These are phyloP conservation scores for Sitophilus oryzae DNA, from an alignment of 1,140 invertebrate genomes.

Conservation along the genomic window DNA sequence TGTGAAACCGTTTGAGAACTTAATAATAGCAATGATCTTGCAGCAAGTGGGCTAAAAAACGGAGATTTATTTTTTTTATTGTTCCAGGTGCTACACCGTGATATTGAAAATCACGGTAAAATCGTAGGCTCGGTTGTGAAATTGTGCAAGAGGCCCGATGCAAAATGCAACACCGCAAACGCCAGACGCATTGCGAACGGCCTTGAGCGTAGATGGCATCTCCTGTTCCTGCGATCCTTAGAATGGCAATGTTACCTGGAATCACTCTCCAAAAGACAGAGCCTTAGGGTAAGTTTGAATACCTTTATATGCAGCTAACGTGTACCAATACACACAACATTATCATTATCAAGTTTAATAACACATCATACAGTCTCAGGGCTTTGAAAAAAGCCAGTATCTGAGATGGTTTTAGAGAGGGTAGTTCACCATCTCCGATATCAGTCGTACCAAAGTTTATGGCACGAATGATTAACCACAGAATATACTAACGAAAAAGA, in stretches of 20 bases:
- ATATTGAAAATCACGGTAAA: slow-evolving; percentile 78
- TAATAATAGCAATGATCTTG: neutral
- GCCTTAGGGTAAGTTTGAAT: slow-evolving; percentile 34
- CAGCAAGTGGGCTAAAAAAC: too few species aligned
- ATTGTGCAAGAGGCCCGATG: slow-evolving; percentile 48
- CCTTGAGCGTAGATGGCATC: slow-evolving; percentile 80
- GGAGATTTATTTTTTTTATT: slow-evolving; percentile 21
- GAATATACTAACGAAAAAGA: too few species aligned
- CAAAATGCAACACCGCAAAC: slow-evolving; percentile 38
- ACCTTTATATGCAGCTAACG: too few species aligned
- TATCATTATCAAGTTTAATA: too few species aligned
- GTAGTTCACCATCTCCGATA: too few species aligned
- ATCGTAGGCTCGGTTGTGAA: slow-evolving; percentile 73
- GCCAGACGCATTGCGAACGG: slow-evolving; percentile 48
- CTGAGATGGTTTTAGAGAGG: too few species aligned
- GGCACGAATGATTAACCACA: too few species aligned
- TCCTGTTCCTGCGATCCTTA: slow-evolving; percentile 76
- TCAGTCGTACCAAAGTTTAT: too few species aligned
- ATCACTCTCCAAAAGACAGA: slow-evolving; percentile 33
- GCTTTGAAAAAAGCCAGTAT: too few species aligned
- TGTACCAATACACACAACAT: too few species aligned
- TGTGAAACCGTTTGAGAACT: neutral
- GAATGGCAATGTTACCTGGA: slow-evolving; percentile 86
- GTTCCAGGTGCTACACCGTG: slow-evolving; percentile 72
- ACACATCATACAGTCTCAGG: too few species aligned